Evolutionary conservation across 2,888 invertebrate genomes (phyloP).

Genomic region (Oxycera nigricornis): DNA sequence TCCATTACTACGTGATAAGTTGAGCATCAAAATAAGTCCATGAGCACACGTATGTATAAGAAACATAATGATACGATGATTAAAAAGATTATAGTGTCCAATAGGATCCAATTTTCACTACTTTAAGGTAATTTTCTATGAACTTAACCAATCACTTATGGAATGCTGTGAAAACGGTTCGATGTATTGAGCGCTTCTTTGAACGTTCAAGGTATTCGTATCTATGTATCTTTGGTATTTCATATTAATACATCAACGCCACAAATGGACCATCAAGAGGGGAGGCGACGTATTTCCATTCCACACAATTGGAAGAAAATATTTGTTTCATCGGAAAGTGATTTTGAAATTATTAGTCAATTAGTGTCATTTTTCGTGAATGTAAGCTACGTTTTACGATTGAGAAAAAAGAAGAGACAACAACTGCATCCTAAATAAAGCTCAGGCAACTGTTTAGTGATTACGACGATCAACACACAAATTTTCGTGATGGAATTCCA

Average conservation of each 20-base stretch:
- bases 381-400: too few relatives aligned
- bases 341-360: conserved; percentile 29
- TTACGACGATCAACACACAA: background rate
- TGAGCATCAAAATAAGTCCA: too few relatives aligned
- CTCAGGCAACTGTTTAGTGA: too few relatives aligned
- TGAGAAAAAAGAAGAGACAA: too few relatives aligned
- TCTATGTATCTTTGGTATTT: background rate
- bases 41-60: too few relatives aligned
- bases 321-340: background rate
- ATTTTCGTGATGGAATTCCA: background rate
- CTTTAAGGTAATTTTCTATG: too few relatives aligned
- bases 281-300: background rate
- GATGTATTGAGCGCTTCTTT: background rate
- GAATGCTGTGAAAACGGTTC: background rate
- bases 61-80: too few relatives aligned
- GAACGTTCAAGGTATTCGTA: background rate
- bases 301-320: too few relatives aligned
- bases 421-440: background rate
- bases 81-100: too few relatives aligned
- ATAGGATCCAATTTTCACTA: too few relatives aligned
- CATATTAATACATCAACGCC: background rate
- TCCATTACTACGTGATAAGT: too few relatives aligned
- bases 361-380: conserved; percentile 20
- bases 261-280: background rate
- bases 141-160: conserved; percentile 22